A percentile compares a stretch with the other conserved stretches of the same genome.
Conservation (phyloP, 2,113 vertebrate species). For the Benitochromis conjunctus region DNA sequence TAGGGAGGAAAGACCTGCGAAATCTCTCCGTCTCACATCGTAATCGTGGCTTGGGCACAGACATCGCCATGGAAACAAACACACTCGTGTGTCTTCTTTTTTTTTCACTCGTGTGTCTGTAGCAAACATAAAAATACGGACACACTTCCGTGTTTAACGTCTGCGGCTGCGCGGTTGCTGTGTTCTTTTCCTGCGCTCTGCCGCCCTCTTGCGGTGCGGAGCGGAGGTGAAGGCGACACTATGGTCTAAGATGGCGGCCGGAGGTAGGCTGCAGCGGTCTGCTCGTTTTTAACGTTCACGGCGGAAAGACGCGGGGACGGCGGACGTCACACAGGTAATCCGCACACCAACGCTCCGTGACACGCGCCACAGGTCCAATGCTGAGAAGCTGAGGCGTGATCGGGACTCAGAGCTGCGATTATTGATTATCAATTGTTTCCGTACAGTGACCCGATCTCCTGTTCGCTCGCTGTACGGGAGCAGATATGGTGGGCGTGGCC, state of each 20-base stretch:
- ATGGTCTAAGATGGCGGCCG: slow-evolving; percentile 18
- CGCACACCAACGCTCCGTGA: neutral
- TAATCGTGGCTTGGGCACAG: too few relatives aligned
- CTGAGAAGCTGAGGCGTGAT: neutral
- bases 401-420: neutral
- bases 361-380: neutral
- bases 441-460: neutral
- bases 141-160: neutral
- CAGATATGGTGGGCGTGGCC: neutral
- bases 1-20: too few relatives aligned
- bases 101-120: too few relatives aligned
- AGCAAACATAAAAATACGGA: neutral
- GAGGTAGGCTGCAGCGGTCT: neutral
- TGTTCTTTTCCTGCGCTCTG: neutral
- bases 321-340: neutral
- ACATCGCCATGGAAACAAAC: too few relatives aligned
- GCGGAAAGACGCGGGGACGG: neutral
- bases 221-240: neutral
- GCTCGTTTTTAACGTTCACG: neutral
- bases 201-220: neutral
- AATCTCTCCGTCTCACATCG: too few relatives aligned
- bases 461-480: neutral
- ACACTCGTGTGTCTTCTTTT: too few relatives aligned
- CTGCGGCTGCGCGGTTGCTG: neutral
- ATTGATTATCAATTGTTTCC: neutral